A percentile compares a stretch with the other conserved stretches of the same genome.
These are phyloP conservation scores for Phrynocephalus versicolor DNA, from an alignment of 2,113 vertebrate species.

Conservation along the genomic window DNA sequence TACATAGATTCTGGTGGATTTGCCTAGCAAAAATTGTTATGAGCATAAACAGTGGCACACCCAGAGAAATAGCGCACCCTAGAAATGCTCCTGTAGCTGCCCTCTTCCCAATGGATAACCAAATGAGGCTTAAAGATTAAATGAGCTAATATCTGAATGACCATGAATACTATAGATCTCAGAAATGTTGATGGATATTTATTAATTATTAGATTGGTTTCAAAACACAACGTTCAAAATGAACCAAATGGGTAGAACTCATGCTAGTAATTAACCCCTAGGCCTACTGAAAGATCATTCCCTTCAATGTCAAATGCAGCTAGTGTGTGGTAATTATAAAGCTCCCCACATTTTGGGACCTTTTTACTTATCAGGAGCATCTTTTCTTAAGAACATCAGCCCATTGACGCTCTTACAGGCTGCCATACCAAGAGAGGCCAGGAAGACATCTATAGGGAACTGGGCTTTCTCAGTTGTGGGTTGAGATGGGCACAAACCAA, in stretches of 20 bases:
- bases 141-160: not conserved
- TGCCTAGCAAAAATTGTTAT: not conserved
- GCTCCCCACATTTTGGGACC: too few species aligned
- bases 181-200: not conserved
- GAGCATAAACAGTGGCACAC: not conserved
- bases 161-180: not conserved
- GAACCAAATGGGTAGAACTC: not conserved
- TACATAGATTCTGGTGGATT: not conserved
- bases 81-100: not conserved
- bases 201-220: not conserved
- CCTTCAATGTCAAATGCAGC: not conserved
- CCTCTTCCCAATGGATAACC: not conserved
- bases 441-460: not conserved
- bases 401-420: not conserved
- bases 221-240: not conserved
- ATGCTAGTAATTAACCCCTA: not conserved
- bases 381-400: not conserved
- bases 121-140: not conserved
- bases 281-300: not conserved
- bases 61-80: not conserved
- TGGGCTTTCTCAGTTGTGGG: not conserved
- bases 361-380: too few species aligned
- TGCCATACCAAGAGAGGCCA: not conserved
- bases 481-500: too few species aligned
- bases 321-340: not conserved